These are phyloP conservation scores for Spodoptera picta DNA, from an alignment of 2,888 invertebrate species.

Conservation along the genomic window DNA sequence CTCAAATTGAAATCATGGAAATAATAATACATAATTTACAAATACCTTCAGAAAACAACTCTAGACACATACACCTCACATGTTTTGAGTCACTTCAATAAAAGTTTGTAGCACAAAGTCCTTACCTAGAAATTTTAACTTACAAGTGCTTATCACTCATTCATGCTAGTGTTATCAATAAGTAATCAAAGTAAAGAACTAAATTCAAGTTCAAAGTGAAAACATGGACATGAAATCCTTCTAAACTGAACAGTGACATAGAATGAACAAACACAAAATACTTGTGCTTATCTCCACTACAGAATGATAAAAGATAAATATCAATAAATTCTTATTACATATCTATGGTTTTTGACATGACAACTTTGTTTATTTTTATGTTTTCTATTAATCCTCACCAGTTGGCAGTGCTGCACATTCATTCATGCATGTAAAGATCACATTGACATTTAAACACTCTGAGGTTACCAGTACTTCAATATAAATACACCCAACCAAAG, in stretches of 20 bases:
- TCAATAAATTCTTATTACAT: conserved; percentile 32
- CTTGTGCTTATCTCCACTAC: conserved; percentile 34
- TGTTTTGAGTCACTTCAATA: no score
- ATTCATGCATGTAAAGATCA: conserved; percentile 34
- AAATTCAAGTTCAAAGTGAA: conserved; percentile 1
- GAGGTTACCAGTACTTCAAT: conserved; percentile 28
- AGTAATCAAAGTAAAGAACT: no score
- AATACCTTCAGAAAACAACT: no score
- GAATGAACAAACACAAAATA: conserved; percentile 11
- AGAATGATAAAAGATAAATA: conserved; percentile 35
- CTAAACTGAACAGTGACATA: conserved; percentile 33
- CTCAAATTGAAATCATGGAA: no score
- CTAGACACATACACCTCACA: no score
- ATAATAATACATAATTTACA: no score
- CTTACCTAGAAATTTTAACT: no score
- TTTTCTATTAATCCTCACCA: conserved; percentile 22
- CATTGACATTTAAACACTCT: conserved; percentile 38
- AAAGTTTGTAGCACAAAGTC: no score
- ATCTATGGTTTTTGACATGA: conserved; percentile 32
- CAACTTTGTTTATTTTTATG: conserved; percentile 45
- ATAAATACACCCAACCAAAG: conserved; percentile 25
- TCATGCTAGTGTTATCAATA: no score
- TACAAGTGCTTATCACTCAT: no score
- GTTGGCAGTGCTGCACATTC: conserved; percentile 31
- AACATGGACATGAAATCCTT: conserved; percentile 15